Base-by-base conservation (phyloP, 1,140 invertebrate genomes). In the Acyrthosiphon pisum region DNA sequence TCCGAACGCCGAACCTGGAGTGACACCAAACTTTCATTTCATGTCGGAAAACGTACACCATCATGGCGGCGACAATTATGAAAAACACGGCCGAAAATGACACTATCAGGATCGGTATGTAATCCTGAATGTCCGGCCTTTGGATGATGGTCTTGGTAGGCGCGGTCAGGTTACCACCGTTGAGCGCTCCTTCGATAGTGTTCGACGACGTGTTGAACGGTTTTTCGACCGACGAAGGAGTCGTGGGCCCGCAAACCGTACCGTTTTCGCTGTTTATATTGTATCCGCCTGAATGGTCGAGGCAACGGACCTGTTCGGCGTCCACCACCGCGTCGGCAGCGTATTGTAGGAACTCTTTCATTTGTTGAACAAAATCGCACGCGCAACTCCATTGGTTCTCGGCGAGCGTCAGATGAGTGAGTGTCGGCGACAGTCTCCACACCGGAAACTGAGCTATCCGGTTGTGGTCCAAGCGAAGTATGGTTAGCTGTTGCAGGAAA, bases 11-110 rank as follows among this genome's bases (percentile, higher is more conserved):
- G 95, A 98, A 99, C 90, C 97, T 97, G 53, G 98, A 97, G 96
- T 98, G 97, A 94, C 98, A 97, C 98, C 98, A 98, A 22, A 99
- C 97, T 93, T 98, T 96, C 95, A 99, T 96, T 95, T 98, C 97
- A 95, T 98, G 97, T 83, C 98, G 96, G 95, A 98, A 99, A 94
- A 98, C 97, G 94, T 98, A 98, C 6, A 97, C 95, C 87, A 97
- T 94, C 94, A 98, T 95, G 50, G 97, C 97, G 81, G 97, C 95
- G 81, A 97, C 96, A 93, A 97, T 96, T 35, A 98, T 95, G 30
- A 97, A 95, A 56, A 98, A 95, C 93, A 98, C 97, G 56, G 96
- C 96, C 22, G 96, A 96, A 2, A 98, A 95, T 0, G 97, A 97
- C 53, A 96, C 96, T 30, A 98, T 96, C 90, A 98, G 95, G 9